phyloP scores from a whole-genome alignment of 1,140 invertebrate genomes.

The Cotesia vestalis region DNA sequence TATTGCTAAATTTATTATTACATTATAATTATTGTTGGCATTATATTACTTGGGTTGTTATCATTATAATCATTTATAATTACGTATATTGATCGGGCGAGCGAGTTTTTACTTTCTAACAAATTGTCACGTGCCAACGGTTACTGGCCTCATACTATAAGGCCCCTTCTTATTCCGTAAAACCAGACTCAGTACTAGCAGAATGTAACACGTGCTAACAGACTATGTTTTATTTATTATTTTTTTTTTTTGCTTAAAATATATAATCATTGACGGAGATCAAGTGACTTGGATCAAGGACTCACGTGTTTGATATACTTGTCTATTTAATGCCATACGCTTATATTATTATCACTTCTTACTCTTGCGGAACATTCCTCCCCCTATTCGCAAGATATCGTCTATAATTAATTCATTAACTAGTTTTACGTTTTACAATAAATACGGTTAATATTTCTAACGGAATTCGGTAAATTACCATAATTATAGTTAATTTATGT shows the following conservation, averaged over 20 bases:
- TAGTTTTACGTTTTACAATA: no score
- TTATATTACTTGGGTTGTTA: not conserved
- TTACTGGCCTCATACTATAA: no score
- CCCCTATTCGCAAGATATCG: no score
- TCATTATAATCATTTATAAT: slow-evolving; percentile 1
- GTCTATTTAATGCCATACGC: not conserved
- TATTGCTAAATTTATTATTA: no score
- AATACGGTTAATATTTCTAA: no score
- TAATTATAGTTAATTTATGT: no score
- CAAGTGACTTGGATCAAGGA: slow-evolving; percentile 5
- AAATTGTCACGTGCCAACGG: slow-evolving; percentile 1
- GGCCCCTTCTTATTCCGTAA: no score
- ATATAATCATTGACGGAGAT: not conserved
- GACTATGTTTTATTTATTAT: not conserved
- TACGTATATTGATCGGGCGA: not conserved
- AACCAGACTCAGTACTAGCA: not conserved
- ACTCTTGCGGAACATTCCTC: not conserved
- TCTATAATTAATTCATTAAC: no score
- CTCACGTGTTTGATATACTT: slow-evolving; percentile 8
- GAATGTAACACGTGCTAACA: not conserved
- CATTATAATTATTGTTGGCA: no score
- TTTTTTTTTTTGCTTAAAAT: not conserved
- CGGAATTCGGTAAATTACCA: no score
- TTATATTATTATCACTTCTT: not conserved
- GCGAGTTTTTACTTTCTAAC: slow-evolving; percentile 2